These are phyloP conservation scores for Oligia fasciuncula DNA, from an alignment of 2,888 invertebrate species.

Conservation along the genomic window DNA sequence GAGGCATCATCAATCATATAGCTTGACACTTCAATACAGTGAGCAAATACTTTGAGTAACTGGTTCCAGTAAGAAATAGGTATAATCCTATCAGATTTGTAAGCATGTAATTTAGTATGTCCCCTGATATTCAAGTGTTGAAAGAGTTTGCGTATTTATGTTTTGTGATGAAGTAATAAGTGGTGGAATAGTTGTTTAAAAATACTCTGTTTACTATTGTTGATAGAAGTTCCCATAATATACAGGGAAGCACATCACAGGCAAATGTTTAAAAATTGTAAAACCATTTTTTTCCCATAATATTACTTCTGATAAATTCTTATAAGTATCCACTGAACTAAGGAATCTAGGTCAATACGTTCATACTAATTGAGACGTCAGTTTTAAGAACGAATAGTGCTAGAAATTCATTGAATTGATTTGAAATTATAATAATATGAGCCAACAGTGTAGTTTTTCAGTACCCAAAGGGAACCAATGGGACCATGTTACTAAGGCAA, in stretches of 20 bases:
- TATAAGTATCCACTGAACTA: too few species aligned
- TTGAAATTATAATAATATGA: neutral
- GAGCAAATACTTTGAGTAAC: conserved; percentile 81
- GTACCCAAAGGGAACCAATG: too few species aligned
- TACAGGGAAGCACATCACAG: neutral
- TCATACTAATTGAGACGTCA: neutral
- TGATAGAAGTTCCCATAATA: neutral
- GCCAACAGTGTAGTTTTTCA: neutral
- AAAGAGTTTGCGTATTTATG: conserved; percentile 17
- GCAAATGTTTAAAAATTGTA: neutral
- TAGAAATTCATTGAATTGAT: neutral
- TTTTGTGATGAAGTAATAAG: neutral
- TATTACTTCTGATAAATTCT: neutral
- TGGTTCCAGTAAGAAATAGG: conserved; percentile 79
- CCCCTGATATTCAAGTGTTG: conserved; percentile 32
- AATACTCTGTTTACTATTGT: neutral
- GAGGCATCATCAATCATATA: conserved; percentile 79
- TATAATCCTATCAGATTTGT: conserved; percentile 81
- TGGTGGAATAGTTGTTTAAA: neutral
- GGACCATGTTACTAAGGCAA: too few species aligned
- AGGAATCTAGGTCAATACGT: neutral
- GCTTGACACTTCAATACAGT: conserved; percentile 81
- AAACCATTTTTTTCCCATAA: neutral
- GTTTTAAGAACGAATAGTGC: neutral
- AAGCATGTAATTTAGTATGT: conserved; percentile 73